Percentiles rank a stretch among this genome's conserved stretches.
phyloP scores from a whole-genome alignment of 2,797 vertebrate species.

The Decapterus maruadsi region DNA sequence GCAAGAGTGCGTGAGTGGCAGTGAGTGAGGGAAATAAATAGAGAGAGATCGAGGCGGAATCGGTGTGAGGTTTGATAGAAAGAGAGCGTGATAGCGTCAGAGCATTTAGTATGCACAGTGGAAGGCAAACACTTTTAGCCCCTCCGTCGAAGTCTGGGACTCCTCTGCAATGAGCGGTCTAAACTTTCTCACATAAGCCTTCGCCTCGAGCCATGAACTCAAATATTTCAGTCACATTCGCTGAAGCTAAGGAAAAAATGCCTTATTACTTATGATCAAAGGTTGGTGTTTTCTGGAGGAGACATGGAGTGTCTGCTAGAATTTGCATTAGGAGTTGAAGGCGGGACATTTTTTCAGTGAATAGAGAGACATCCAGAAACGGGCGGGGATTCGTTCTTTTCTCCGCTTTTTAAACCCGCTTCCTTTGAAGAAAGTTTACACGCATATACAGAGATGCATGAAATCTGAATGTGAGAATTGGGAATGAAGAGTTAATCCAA shows the following conservation, averaged over 20 bases:
- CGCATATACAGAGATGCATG: conserved; percentile 31
- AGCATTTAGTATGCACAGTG: conserved; percentile 71
- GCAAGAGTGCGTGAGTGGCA: neutral
- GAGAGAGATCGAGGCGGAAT: conserved; percentile 27
- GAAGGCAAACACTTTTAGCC: conserved; percentile 68
- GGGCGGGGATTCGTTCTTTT: conserved; percentile 45
- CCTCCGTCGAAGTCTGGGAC: conserved; percentile 76
- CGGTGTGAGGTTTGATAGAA: conserved; percentile 51
- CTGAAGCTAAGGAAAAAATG: conserved; percentile 55
- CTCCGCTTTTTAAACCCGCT: conserved; percentile 28
- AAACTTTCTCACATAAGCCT: conserved; percentile 80
- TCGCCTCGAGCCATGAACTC: conserved; percentile 72
- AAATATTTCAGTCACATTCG: conserved; percentile 80
- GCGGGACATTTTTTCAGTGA: conserved; percentile 64
- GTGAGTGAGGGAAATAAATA: conserved; percentile 40
- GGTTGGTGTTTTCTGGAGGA: conserved; percentile 77
- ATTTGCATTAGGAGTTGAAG: conserved; percentile 75
- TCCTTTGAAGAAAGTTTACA: conserved; percentile 58
- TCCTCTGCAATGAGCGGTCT: conserved; percentile 69
- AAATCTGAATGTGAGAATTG: conserved; percentile 26
- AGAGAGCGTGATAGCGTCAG: conserved; percentile 31
- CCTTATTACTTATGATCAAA: conserved; percentile 81
- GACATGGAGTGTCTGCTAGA: conserved; percentile 65
- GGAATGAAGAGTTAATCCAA: conserved; percentile 5
- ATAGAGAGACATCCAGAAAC: conserved; percentile 56